Evolutionary conservation across 2,113 vertebrate genomes (phyloP), one percentile per base, ranked within the genome.

Genomic region (Vimba vimba): DNA sequence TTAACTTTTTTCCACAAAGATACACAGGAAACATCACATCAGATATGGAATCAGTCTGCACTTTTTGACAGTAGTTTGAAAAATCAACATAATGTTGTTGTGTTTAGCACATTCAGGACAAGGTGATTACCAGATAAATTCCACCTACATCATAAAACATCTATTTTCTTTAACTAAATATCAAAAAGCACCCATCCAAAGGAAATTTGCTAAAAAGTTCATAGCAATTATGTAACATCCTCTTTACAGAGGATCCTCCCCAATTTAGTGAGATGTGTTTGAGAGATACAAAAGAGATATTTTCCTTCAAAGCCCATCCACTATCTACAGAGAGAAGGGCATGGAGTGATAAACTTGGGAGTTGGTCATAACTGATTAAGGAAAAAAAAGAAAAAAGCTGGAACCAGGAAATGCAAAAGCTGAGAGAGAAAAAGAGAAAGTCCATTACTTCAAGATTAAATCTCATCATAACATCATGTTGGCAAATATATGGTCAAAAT

Each of bases 201-300:
- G 59, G 33, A 39, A 25, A 43, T 36, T 27, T 25, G 33, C 33
- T 0, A 25, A 39, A 5, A n/a, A 4, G 15, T 71, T 71, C 8
- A 71, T 1, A 39, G 47, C 15, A 19, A 30, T 77, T 55, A 77
- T 17, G 7, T 23, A 80, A 66, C 15, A 66, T 64, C 13, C 39
- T 64, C 23, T 66, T 81, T 50, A 81, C 39, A 45, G 60, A 81
- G 59, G 23, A 45, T 25, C n/a, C 79, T 10, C 39, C 59, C 57
- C 2, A 64, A 43, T 66, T 47, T 64, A 81, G 60, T 17, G 19
- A 80, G 36, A 80, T 80, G 21, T 80, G 77, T 25, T 39, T 80
- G 1, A 81, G 13, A 66, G 39, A 79, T 79, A 17, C 57, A 45
- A 60, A 62, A 45, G 33, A 60, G 3, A 66, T 66, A 7, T 25